These are phyloP conservation scores for Scalopus aquaticus DNA, from an alignment of 2,113 vertebrate genomes.

Conservation along the genomic window DNA sequence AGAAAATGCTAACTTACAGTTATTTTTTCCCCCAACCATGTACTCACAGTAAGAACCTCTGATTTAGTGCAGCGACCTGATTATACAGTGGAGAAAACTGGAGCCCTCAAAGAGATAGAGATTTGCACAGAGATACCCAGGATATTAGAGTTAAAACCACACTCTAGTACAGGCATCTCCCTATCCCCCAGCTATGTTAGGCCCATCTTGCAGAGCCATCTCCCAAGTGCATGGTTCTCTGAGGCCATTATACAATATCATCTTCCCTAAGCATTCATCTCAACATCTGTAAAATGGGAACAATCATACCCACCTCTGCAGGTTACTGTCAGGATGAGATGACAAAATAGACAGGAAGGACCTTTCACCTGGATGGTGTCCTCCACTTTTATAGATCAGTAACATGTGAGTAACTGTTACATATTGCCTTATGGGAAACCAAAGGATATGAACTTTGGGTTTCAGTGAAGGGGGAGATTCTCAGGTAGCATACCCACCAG, in stretches of 20 bases:
- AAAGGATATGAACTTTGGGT: not conserved
- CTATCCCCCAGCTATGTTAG: not conserved
- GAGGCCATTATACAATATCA: not conserved
- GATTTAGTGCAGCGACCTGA: not conserved
- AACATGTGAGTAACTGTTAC: not conserved
- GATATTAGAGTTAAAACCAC: no score
- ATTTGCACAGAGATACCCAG: not conserved
- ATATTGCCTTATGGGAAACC: not conserved
- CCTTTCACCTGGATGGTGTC: not conserved
- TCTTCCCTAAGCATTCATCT: not conserved
- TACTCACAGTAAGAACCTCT: slow-evolving; percentile 10
- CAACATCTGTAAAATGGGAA: not conserved
- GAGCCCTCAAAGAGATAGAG: not conserved
- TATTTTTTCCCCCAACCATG: not conserved
- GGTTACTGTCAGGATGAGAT: not conserved
- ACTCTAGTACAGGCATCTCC: no score
- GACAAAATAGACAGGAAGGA: not conserved
- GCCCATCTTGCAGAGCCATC: not conserved
- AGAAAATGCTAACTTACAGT: slow-evolving; percentile 48
- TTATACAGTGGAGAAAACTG: slow-evolving; percentile 16
- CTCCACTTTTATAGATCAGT: not conserved
- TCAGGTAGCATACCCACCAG: not conserved
- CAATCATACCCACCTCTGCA: not conserved
- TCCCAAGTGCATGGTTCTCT: not conserved
- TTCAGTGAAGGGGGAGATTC: not conserved